phyloP scores from a whole-genome alignment of 2,888 invertebrate species.

The Eilema caniola region DNA sequence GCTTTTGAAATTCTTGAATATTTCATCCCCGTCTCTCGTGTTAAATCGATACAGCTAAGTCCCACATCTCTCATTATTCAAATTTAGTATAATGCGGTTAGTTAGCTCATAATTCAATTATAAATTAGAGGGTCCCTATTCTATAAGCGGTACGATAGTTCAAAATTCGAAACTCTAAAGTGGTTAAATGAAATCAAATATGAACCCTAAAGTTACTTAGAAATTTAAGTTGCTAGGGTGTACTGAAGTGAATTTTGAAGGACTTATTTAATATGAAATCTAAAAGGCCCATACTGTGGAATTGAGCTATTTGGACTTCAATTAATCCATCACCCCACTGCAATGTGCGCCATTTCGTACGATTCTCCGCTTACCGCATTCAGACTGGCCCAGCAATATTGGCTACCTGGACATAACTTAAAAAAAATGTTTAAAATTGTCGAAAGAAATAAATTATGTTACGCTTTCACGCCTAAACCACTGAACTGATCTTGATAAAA shows the following conservation, averaged over 20 bases:
- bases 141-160: not conserved
- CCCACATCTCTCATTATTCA: not conserved
- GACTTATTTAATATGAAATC: not conserved
- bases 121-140: not conserved
- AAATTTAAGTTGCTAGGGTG: not conserved
- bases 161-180: not conserved
- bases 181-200: not conserved
- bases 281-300: no score
- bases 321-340: no score
- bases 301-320: no score
- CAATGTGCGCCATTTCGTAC: no score
- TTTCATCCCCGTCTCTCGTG: not conserved
- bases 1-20: not conserved
- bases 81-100: not conserved
- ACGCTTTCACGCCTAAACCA: no score
- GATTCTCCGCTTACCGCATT: no score
- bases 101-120: not conserved
- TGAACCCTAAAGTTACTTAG: not conserved
- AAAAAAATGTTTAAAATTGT: no score
- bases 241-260: not conserved
- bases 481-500: no score
- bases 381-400: no score
- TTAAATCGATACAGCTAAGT: not conserved
- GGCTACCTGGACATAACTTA: no score
- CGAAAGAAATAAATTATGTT: no score